Conservation (phyloP, 1,140 invertebrate species). For the Rhopalosiphum padi region DNA sequence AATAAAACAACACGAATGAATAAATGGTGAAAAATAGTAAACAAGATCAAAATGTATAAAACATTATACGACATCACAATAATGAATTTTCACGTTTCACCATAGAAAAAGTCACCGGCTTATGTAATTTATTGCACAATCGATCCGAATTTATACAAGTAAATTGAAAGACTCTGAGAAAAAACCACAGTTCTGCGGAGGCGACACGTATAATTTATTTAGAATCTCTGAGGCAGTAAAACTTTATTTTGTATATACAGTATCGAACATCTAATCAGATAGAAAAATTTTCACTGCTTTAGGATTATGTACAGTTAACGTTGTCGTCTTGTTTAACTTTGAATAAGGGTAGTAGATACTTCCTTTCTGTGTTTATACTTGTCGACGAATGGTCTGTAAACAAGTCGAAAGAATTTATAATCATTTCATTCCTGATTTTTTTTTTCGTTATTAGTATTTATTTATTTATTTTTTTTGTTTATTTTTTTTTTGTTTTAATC, state of each 20-base stretch:
- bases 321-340: constrained; percentile 17
- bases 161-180: constrained; percentile 1
- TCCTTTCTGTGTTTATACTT: neutral
- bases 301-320: neutral
- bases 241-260: neutral
- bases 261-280: constrained; percentile 15
- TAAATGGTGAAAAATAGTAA: constrained; percentile 27
- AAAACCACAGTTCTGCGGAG: neutral
- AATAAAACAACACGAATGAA: neutral
- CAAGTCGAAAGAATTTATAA: neutral
- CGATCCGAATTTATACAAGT: constrained; percentile 3
- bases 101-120: neutral
- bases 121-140: constrained; percentile 24
- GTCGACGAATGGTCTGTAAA: neutral
- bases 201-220: constrained; percentile 15
- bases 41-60: neutral
- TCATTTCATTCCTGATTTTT: neutral
- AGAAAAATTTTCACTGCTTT: neutral
- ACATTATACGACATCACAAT: constrained; percentile 19
- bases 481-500: neutral
- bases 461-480: neutral
- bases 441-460: neutral
- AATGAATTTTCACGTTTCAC: constrained; percentile 21
- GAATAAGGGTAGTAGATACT: constrained; percentile 16
- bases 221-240: neutral